Base-by-base conservation (phyloP, 2,797 vertebrate species). In the Acomys russatus region DNA sequence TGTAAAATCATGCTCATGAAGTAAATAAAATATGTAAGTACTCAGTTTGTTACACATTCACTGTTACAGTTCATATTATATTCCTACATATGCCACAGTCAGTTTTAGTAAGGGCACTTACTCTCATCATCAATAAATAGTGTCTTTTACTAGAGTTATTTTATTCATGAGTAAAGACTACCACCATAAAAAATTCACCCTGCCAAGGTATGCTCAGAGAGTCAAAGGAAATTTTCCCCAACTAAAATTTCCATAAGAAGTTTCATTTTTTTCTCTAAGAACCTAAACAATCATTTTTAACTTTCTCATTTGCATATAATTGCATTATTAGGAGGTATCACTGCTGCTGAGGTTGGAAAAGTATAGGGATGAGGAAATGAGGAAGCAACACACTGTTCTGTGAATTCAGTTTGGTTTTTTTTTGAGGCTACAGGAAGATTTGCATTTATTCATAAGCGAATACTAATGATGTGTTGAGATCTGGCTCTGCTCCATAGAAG, bases 401-500 rank as follows among this genome's bases (percentile, higher is more conserved):
- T 93, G 79, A 94, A 93, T 91, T 84, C 9, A 49, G 68, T 59
- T 90, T 64, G 44, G 3, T 15, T 15, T 79, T 1, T 86, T 93
- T 61, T 59, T 68, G 17, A 0, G n/a, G 61, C 89, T 97, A 94
- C 9, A 93, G 33, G 86, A 97, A 92, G 74, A 93, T 95, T 96
- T 96, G 97, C 94, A 94, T 96, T 76, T 96, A 91, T 91, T 96
- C 89, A 96, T 96, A 97, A 96, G 96, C 95, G 95, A 97, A 93
- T 94, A 96, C 88, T 94, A 97, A 96, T 97, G 94, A 83, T 68
- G 95, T 56, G 92, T 90, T 94, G 91, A 94, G 89, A 78, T 92
- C 88, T 95, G 92, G 90, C 96, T 93, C 56, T 90, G 35, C 82
- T 97, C 96, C 92, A 96, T 0, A 78, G 95, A 91, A 96, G 94